A percentile compares a stretch with the other conserved stretches of the same genome.
Evolutionary conservation across 2,113 vertebrate genomes (phyloP).

Genomic region (Chlamydotis undulata): DNA sequence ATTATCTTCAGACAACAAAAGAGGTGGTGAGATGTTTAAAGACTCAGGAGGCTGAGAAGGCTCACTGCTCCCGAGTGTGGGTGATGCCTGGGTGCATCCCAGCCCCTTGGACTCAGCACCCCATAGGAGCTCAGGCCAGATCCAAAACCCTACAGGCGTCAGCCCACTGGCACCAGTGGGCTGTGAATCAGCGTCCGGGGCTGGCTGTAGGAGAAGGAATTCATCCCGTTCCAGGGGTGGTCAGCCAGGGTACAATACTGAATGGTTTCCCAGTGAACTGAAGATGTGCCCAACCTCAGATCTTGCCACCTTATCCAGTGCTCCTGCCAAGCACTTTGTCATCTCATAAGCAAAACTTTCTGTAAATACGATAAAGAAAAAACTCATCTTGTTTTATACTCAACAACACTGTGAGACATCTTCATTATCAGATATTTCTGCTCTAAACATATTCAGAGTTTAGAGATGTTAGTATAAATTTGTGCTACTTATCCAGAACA

Average conservation of each 20-base stretch:
- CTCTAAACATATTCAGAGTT: background rate
- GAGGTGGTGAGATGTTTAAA: background rate
- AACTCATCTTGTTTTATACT: background rate
- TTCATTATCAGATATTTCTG: background rate
- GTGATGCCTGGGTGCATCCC: background rate
- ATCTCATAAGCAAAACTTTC: background rate
- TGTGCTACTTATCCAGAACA: background rate
- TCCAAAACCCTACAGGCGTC: background rate
- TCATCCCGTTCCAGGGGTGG: background rate
- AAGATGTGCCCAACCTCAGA: background rate
- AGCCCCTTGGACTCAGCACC: background rate
- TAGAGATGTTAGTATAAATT: background rate
- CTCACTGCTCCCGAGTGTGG: fast-evolving
- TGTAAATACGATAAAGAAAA: background rate
- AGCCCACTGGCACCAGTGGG: background rate
- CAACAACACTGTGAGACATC: background rate
- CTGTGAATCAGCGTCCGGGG: background rate
- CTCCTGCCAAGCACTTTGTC: background rate
- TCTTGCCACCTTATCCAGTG: background rate
- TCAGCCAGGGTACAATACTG: background rate
- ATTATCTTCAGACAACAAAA: background rate
- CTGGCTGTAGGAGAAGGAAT: background rate
- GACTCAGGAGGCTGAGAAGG: background rate
- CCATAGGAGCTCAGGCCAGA: background rate
- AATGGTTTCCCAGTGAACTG: background rate